Base-by-base conservation (phyloP, 2,888 invertebrate genomes). In the Chromoteleia sp. region DNA sequence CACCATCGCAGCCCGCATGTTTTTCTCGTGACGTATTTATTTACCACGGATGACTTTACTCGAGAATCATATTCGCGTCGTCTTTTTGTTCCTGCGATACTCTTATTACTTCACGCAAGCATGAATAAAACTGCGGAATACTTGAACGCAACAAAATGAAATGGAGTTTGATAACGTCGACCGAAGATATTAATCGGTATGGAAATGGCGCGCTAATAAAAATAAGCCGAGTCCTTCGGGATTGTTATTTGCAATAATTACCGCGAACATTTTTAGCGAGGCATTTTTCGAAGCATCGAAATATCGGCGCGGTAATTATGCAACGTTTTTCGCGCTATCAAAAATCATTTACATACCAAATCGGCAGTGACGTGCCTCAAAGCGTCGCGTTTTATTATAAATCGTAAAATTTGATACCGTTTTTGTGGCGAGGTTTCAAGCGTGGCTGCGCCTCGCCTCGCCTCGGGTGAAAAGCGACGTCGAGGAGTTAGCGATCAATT, bases 21-120 rank as follows among this genome's bases (percentile, higher is more conserved):
- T 79, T 76, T 77, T 71, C 79, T 59, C 71, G 82, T 82, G 80
- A 74, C 78, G 77, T 81, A 82, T 81, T 67, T 79, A 79, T 74
- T 75, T 78, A 78, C 70, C 71, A 70, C 73, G 76, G 76, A 81
- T 81, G 76, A 81, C 81, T 81, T 76, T 76, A 71, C 81, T 65
- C 41, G 71, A 48, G 76, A 76, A 76, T 81, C 81, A 71, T 76
- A 75, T 71, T 52, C 52, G 43, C 50, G 39, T 71, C 39, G 30
- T 81, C 67, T 54, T 76, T 76, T 81, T 76, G 17, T 45, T 79
- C 30, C 58, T n/a, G 39, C 33, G 50, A 25, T 80, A 80, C 80
- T 76, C 81, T 75, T 81, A 75, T 81, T 81, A 81, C 81, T 81
- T 81, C 71, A 76, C 75, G 71, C 75, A 71, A 50, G 56, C 59